Conservation (phyloP, 2,888 invertebrate genomes). For the Smittia sp. region DNA sequence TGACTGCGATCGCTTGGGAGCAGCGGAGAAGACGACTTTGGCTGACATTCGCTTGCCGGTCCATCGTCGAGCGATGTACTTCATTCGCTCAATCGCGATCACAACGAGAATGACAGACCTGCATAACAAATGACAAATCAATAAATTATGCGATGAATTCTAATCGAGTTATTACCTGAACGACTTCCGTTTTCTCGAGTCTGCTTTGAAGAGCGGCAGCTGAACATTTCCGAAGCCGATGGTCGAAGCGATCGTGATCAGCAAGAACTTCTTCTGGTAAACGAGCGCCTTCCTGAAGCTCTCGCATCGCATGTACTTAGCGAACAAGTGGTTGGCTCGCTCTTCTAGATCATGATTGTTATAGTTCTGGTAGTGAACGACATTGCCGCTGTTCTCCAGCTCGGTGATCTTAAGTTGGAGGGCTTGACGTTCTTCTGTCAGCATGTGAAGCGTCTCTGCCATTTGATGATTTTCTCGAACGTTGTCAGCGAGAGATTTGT, state of each 20-base stretch:
- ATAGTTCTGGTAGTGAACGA: constrained; percentile 43
- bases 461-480: constrained; percentile 57
- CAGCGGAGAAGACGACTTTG: constrained; percentile 49
- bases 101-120: constrained; percentile 59
- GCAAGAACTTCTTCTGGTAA: constrained; percentile 87
- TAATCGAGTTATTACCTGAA: constrained; percentile 49
- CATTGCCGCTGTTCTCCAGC: constrained; percentile 47
- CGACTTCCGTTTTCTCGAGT: constrained; percentile 46
- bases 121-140: too few species aligned
- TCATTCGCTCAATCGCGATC: constrained; percentile 64
- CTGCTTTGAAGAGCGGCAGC: neutral
- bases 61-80: constrained; percentile 64
- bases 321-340: constrained; percentile 60
- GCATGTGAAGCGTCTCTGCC: constrained; percentile 53
- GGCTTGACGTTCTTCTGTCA: constrained; percentile 55
- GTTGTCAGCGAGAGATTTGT: constrained; percentile 54
- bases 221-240: constrained; percentile 28
- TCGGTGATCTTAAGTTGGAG: constrained; percentile 55
- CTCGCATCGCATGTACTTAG: constrained; percentile 73
- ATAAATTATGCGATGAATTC: neutral
- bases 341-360: constrained; percentile 44
- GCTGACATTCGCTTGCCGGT: constrained; percentile 59
- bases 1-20: constrained; percentile 42
- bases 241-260: constrained; percentile 59
- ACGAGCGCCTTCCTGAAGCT: constrained; percentile 83